Percentiles rank a stretch among this genome's conserved stretches.
phyloP scores from a whole-genome alignment of 2,888 invertebrate species.

The Amblyjoppa fuscipennis region DNA sequence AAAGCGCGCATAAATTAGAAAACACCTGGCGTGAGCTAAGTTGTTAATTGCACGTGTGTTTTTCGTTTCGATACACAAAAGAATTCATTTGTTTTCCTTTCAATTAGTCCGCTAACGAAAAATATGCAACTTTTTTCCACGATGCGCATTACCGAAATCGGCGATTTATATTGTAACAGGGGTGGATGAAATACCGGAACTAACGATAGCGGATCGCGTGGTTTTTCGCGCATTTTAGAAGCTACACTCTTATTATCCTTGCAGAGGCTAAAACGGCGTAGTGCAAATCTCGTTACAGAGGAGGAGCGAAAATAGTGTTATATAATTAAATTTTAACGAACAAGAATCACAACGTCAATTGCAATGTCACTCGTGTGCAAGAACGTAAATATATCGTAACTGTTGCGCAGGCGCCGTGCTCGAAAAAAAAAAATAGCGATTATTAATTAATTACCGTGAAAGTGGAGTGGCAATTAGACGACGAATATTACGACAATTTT shows the following conservation, averaged over 20 bases:
- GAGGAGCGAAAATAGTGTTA: neutral
- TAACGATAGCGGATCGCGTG: neutral
- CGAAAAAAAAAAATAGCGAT: neutral
- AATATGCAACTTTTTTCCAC: conserved; percentile 14
- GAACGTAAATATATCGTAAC: neutral
- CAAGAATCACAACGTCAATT: neutral
- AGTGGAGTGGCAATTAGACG: neutral
- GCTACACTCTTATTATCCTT: neutral
- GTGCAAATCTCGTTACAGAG: neutral
- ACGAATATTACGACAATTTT: neutral
- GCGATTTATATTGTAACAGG: neutral
- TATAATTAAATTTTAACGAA: neutral
- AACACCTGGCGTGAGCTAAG: conserved; percentile 36
- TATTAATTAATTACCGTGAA: neutral
- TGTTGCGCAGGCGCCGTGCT: neutral
- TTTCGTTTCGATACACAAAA: conserved; percentile 29
- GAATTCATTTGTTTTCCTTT: conserved; percentile 30
- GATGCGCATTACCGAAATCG: neutral
- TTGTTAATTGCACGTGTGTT: conserved; percentile 43
- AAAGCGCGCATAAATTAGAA: conserved; percentile 56
- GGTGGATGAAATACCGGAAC: neutral
- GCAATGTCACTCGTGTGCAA: neutral
- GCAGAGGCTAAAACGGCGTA: neutral
- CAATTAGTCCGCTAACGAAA: conserved; percentile 10
- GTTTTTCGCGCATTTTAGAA: neutral